These are phyloP conservation scores for Echinometra lucunter DNA, from an alignment of 53 echinoderm and acorn worm species.

Conservation along the genomic window DNA sequence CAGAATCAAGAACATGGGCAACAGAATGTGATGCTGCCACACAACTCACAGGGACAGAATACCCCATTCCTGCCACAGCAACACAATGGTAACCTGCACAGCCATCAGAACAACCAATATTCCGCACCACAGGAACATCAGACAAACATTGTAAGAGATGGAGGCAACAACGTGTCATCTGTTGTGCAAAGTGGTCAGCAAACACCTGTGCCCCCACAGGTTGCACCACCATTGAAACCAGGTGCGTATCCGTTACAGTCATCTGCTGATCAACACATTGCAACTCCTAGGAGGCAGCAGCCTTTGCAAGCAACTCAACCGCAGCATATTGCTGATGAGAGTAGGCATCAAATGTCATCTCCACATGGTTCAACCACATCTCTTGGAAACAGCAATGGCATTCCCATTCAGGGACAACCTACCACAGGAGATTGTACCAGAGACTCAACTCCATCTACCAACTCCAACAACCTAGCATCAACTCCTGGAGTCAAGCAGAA, in stretches of 20 bases:
- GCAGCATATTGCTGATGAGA: background rate
- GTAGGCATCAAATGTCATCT: background rate
- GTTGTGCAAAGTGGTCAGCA: background rate
- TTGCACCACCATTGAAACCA: background rate
- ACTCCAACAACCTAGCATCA: background rate
- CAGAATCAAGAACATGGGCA: background rate
- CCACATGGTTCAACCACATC: background rate
- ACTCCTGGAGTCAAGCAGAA: conserved; percentile 44
- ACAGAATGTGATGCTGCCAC: conserved; percentile 23
- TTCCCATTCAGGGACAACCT: background rate
- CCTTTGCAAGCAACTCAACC: background rate
- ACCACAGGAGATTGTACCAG: background rate
- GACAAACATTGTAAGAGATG: background rate
- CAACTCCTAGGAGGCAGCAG: background rate
- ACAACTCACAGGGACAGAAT: conserved; percentile 37
- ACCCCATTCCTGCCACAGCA: conserved; percentile 37
- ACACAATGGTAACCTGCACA: conserved; percentile 41
- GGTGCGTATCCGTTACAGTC: background rate
- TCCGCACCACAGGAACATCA: background rate
- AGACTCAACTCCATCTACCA: background rate
- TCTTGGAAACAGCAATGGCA: background rate
- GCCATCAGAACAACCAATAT: background rate
- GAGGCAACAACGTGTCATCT: background rate
- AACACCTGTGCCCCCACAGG: background rate
- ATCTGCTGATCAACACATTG: background rate